phyloP scores from a whole-genome alignment of 1,140 invertebrate genomes.

The Triops cancriformis region DNA sequence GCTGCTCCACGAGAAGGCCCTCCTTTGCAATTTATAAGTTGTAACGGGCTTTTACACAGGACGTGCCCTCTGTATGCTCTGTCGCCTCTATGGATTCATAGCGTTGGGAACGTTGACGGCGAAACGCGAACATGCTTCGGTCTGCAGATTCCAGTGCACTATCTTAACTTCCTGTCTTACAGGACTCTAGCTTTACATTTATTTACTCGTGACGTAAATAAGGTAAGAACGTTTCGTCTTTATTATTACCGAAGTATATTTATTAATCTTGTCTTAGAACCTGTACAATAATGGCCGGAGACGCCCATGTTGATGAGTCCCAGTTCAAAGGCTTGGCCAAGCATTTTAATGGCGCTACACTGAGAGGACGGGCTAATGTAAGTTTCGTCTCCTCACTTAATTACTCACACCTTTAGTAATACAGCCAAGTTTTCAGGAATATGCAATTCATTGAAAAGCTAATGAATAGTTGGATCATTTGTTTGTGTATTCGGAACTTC shows the following conservation, averaged over 20 bases:
- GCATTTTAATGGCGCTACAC: conserved; percentile 53
- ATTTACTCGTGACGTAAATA: background rate
- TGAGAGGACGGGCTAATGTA: conserved; percentile 56
- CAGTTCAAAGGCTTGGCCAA: conserved; percentile 49
- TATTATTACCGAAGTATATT: background rate
- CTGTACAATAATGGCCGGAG: conserved; percentile 45
- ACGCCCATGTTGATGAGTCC: conserved; percentile 40
- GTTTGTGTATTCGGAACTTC: background rate
- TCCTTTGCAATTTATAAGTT: no score
- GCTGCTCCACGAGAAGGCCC: no score
- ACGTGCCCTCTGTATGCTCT: no score
- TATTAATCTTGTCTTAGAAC: background rate
- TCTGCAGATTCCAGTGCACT: background rate
- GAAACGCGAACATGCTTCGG: background rate
- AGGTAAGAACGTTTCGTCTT: background rate
- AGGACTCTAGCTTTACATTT: background rate
- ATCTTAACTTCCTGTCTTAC: background rate
- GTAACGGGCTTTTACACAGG: no score
- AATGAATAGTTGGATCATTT: no score
- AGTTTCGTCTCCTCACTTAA: conserved; percentile 40
- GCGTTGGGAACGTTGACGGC: no score
- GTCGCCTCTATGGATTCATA: background rate
- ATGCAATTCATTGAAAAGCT: background rate
- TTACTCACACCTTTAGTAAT: background rate
- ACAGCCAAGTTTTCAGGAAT: no score